These are phyloP conservation scores for Lithophane semibrunnea DNA, from an alignment of 2,888 invertebrate species.

Conservation along the genomic window DNA sequence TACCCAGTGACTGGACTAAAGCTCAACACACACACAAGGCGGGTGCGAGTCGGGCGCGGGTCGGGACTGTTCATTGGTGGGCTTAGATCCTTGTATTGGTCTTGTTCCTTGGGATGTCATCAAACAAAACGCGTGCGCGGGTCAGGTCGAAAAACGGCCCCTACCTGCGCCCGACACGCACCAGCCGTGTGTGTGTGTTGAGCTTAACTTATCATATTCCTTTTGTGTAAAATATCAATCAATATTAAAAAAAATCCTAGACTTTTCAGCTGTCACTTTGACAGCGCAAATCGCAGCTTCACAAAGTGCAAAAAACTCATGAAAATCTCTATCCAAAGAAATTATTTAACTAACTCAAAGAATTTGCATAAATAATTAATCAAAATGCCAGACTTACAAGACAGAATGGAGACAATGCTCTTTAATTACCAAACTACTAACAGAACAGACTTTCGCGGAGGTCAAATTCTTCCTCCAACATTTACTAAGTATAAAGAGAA, in stretches of 20 bases:
- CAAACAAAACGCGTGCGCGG: too few relatives aligned
- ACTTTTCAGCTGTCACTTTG: slow-evolving; percentile 10
- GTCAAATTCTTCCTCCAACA: slow-evolving; percentile 58
- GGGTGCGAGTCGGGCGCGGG: too few relatives aligned
- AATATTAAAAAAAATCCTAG: too few relatives aligned
- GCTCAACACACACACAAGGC: too few relatives aligned
- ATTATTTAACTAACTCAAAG: not conserved
- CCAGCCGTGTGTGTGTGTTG: too few relatives aligned
- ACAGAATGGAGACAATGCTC: slow-evolving; percentile 69
- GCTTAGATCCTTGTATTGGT: too few relatives aligned
- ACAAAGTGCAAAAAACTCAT: not conserved
- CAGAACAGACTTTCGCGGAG: slow-evolving; percentile 68
- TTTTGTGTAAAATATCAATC: not conserved
- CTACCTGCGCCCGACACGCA: too few relatives aligned
- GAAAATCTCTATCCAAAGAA: not conserved
- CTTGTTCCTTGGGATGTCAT: too few relatives aligned
- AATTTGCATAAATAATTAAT: not conserved
- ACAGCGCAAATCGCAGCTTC: slow-evolving; percentile 9
- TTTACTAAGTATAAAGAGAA: slow-evolving; percentile 69
- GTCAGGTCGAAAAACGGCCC: too few relatives aligned
- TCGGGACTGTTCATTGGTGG: too few relatives aligned
- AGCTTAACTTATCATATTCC: not conserved
- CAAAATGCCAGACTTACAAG: slow-evolving; percentile 60
- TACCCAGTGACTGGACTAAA: too few relatives aligned
- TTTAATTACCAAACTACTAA: slow-evolving; percentile 75